Conservation (phyloP, 2,888 invertebrate genomes). For the Melipona bicolor region DNA sequence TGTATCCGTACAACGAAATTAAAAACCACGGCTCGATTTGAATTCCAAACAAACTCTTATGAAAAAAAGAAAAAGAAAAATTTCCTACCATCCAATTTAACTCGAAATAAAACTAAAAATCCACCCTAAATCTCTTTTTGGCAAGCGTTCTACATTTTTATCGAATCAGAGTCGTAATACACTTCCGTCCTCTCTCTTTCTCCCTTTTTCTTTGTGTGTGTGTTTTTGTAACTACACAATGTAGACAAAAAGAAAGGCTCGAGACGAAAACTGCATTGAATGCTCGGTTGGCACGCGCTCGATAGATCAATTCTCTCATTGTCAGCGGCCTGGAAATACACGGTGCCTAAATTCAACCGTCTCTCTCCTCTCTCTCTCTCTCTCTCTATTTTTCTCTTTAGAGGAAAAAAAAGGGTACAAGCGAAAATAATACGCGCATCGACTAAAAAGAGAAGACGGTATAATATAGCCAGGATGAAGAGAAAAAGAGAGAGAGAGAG, state of each 20-base stretch:
- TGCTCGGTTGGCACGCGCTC: slow-evolving; percentile 39
- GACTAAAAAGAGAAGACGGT: background rate
- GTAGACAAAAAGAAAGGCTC: background rate
- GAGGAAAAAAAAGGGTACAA: background rate
- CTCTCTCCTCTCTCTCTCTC: background rate
- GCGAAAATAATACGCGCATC: slow-evolving; percentile 34
- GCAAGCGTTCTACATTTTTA: background rate
- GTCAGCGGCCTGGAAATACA: slow-evolving; percentile 24
- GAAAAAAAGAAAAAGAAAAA: background rate
- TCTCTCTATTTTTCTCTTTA: too few species aligned
- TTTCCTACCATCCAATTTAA: background rate
- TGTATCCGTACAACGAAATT: background rate
- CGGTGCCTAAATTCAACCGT: slow-evolving; percentile 26
- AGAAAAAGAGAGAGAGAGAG: too few species aligned
- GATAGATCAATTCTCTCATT: slow-evolving; percentile 58
- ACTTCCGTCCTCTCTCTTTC: background rate
- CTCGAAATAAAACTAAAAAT: background rate
- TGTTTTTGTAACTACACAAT: background rate
- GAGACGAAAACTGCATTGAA: slow-evolving; percentile 30
- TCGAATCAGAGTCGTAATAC: background rate
- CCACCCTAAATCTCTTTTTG: background rate
- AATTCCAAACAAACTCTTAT: background rate
- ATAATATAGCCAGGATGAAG: background rate
- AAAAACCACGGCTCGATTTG: background rate
- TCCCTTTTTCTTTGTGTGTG: background rate